Evolutionary conservation across 2,797 vertebrate genomes (phyloP).

Genomic region (Microctenopoma stevenorrisi): DNA sequence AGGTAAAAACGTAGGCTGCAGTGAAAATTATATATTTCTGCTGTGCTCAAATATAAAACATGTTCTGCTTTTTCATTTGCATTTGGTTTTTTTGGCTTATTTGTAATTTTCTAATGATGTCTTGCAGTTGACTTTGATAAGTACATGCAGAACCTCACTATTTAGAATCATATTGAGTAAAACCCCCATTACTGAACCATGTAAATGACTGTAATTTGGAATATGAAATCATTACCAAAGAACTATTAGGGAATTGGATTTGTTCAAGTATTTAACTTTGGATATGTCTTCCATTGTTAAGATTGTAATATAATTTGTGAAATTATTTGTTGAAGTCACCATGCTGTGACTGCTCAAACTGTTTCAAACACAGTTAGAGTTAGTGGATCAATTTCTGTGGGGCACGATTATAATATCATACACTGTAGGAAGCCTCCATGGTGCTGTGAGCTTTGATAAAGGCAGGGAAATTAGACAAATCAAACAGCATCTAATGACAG

Average conservation of each 20-base stretch:
- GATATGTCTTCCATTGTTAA: slow-evolving; percentile 45
- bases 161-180: slow-evolving; percentile 37
- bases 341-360: not conserved
- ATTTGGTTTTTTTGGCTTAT: slow-evolving; percentile 22
- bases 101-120: slow-evolving; percentile 37
- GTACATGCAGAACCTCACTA: slow-evolving; percentile 24
- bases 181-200: slow-evolving; percentile 37
- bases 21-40: slow-evolving; percentile 20
- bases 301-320: slow-evolving; percentile 47
- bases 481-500: slow-evolving; percentile 36
- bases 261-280: slow-evolving; percentile 55
- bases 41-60: slow-evolving; percentile 28
- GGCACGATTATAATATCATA: slow-evolving; percentile 1
- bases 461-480: slow-evolving; percentile 34
- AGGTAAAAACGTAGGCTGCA: not conserved
- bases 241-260: slow-evolving; percentile 40
- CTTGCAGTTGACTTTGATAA: slow-evolving; percentile 48
- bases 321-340: slow-evolving; percentile 39
- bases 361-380: slow-evolving; percentile 19
- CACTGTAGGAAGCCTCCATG: slow-evolving; percentile 1
- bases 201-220: slow-evolving; percentile 57
- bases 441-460: slow-evolving; percentile 18
- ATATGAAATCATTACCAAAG: slow-evolving; percentile 37
- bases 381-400: slow-evolving; percentile 7
- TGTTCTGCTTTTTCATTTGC: slow-evolving; percentile 29